Percentiles rank a stretch among this genome's conserved stretches.
Conservation (phyloP, 2,797 vertebrate genomes). For the Coccyzus lansbergi region DNA sequence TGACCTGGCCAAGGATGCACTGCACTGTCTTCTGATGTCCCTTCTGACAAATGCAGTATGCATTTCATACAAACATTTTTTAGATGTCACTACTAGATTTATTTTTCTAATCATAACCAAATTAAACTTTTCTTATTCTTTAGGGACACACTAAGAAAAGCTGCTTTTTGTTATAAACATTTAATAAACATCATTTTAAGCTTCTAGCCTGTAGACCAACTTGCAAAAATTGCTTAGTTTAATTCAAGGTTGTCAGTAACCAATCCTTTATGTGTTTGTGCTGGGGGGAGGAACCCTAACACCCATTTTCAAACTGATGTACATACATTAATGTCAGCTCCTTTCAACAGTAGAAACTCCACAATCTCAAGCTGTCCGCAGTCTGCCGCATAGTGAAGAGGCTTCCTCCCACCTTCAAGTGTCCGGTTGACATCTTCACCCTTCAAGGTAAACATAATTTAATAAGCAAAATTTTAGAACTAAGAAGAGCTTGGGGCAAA, state of each 20-base stretch:
- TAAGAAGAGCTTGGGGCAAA: not conserved
- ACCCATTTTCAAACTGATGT: not conserved
- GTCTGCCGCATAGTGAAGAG: conserved; percentile 93
- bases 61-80: not conserved
- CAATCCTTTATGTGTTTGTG: fast-evolving
- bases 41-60: not conserved
- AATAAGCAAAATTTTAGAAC: not conserved
- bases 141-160: no score
- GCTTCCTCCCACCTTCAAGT: conserved; percentile 88
- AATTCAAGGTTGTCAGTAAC: not conserved
- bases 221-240: not conserved
- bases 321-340: conserved; percentile 94
- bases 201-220: not conserved
- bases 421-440: conserved; percentile 90
- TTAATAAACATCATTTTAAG: not conserved
- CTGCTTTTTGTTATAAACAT: not conserved
- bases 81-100: not conserved
- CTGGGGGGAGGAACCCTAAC: not conserved
- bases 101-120: not conserved
- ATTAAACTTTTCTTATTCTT: not conserved
- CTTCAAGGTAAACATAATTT: conserved; percentile 72
- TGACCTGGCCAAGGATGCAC: not conserved
- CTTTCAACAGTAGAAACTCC: conserved; percentile 91
- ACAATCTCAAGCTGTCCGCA: conserved; percentile 89
- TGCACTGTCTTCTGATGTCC: not conserved